Conservation (phyloP, 2,797 vertebrate species). For the Carcharodon carcharias region DNA sequence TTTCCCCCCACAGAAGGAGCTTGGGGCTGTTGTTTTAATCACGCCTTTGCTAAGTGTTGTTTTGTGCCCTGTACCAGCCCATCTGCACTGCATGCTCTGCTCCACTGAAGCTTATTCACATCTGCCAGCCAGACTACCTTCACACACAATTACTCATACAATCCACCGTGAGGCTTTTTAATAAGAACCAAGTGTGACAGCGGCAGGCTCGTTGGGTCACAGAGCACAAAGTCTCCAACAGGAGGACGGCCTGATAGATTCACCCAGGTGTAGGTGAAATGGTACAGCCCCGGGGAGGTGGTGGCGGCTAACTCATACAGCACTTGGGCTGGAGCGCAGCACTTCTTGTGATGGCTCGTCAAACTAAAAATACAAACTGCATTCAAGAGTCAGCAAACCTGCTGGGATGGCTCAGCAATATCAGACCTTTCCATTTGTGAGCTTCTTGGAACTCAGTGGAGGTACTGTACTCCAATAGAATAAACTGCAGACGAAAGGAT, state of each 20-base stretch:
- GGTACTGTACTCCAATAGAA: neutral
- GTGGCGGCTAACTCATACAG: conserved; percentile 47
- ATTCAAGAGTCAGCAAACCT: conserved; percentile 47
- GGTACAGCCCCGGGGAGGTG: conserved; percentile 49
- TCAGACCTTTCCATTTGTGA: neutral
- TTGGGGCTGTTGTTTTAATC: conserved; percentile 63
- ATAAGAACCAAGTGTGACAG: conserved; percentile 71
- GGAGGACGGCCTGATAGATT: conserved; percentile 64
- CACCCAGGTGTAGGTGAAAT: conserved; percentile 67
- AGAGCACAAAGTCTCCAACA: conserved; percentile 55
- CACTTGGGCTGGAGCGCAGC: conserved; percentile 59
- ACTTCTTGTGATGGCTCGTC: conserved; percentile 51
- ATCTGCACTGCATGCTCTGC: conserved; percentile 63
- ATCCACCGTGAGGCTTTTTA: conserved; percentile 64
- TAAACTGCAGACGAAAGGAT: neutral
- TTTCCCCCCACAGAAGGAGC: conserved; percentile 52
- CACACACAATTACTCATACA: conserved; percentile 64
- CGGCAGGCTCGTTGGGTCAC: conserved; percentile 51
- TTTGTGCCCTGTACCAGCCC: conserved; percentile 63
- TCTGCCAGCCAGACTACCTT: conserved; percentile 70
- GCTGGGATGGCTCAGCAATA: conserved; percentile 16
- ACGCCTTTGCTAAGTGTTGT: conserved; percentile 58
- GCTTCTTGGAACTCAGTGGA: neutral
- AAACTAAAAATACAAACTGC: conserved; percentile 46
- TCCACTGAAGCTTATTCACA: conserved; percentile 61